These are phyloP conservation scores for Semnornis frantzii DNA, from an alignment of 2,113 vertebrate species.

Conservation along the genomic window DNA sequence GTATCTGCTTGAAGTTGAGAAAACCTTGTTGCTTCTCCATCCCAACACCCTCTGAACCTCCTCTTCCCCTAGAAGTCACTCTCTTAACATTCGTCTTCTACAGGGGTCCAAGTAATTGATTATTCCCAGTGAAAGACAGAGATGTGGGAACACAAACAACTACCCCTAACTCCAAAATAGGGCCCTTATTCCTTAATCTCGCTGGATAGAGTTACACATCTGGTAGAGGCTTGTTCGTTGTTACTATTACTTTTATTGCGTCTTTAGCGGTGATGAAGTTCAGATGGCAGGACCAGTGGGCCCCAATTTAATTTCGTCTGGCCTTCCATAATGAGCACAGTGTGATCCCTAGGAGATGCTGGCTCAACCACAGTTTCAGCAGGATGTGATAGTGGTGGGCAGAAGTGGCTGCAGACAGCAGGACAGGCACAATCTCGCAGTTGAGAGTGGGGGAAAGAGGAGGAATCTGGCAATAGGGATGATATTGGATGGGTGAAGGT, in stretches of 20 bases:
- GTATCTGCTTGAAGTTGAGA: background rate
- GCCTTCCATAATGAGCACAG: background rate
- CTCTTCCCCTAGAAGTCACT: background rate
- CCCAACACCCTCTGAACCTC: background rate
- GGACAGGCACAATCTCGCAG: background rate
- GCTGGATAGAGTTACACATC: conserved; percentile 56
- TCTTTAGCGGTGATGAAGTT: conserved; percentile 63
- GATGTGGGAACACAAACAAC: background rate
- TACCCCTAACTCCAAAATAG: background rate
- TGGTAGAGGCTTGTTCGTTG: conserved; percentile 39
- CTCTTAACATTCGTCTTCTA: background rate
- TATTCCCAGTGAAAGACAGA: background rate
- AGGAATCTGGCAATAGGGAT: background rate
- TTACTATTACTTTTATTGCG: conserved; percentile 53
- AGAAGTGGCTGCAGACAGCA: background rate
- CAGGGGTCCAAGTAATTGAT: background rate
- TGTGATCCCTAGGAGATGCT: background rate
- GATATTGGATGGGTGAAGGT: background rate
- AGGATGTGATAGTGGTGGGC: background rate
- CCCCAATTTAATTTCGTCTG: conserved; percentile 44
- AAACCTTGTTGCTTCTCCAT: background rate
- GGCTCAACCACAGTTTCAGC: background rate
- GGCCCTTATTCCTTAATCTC: conserved; percentile 32
- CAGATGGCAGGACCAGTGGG: conserved; percentile 54
- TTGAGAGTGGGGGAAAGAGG: background rate